Percentiles rank a stretch among this genome's conserved stretches.
Evolutionary conservation across 2,888 invertebrate genomes (phyloP).

Genomic region (Erpobdella octoculata): DNA sequence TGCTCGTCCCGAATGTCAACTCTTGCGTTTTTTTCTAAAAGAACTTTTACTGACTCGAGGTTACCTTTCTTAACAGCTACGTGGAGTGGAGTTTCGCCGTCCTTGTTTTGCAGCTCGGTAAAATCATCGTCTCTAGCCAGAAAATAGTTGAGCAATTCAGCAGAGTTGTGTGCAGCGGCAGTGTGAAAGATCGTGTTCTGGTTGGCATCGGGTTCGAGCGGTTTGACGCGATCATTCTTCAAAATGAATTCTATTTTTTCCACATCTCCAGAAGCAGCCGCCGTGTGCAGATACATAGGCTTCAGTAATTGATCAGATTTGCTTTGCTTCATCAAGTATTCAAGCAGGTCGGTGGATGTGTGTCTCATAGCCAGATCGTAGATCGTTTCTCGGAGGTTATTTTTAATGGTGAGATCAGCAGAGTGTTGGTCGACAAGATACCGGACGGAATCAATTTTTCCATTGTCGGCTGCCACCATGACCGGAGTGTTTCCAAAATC

Average conservation of each 20-base stretch:
- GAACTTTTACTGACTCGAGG: conserved; percentile 19
- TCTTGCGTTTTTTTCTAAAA: conserved; percentile 23
- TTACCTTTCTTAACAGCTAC: conserved; percentile 27
- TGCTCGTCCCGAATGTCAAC: conserved; percentile 18
- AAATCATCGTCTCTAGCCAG: conserved; percentile 29
- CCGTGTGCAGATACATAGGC: conserved; percentile 28
- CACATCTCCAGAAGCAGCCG: conserved; percentile 28
- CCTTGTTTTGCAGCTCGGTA: conserved; percentile 26
- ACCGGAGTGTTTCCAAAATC: conserved; percentile 29
- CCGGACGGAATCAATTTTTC: conserved; percentile 6
- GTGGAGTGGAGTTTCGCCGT: conserved; percentile 31
- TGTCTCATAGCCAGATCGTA: conserved; percentile 30
- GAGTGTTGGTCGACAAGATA: conserved; percentile 15
- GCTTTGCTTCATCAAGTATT: conserved; percentile 28
- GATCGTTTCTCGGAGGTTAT: conserved; percentile 27
- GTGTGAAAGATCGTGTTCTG: conserved; percentile 31
- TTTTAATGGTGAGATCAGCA: conserved; percentile 28
- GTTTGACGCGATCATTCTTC: background rate
- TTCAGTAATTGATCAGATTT: conserved; percentile 21
- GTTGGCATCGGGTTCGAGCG: conserved; percentile 16
- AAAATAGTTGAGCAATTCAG: conserved; percentile 22
- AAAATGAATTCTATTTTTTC: conserved; percentile 30
- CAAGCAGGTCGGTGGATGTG: conserved; percentile 7
- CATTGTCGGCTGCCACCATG: conserved; percentile 23
- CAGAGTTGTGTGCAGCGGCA: conserved; percentile 22